Evolutionary conservation across 2,113 vertebrate genomes (phyloP), one percentile per base, ranked within the genome.

Genomic region (Gymnocephalus cernua): DNA sequence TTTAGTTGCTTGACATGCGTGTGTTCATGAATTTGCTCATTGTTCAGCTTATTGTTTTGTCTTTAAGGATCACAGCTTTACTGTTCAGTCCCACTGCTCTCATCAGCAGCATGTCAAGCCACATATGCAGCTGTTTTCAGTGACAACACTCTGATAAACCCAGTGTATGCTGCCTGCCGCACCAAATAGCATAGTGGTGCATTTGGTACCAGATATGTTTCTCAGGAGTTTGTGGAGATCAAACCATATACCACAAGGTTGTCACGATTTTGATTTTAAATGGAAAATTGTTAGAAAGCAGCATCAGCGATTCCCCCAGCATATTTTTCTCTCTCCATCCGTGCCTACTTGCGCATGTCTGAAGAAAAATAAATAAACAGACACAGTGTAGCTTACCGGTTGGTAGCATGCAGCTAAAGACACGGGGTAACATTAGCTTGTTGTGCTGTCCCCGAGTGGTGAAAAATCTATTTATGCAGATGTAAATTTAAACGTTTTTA

Each of bases 21-120:
- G 19, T 35, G 3, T 74, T 35, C 27, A 54, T 53, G 15, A 11
- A 47, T 47, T 48, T 59, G 27, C 38, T 41, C 38, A 41, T 41
- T 41, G 38, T 11, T 44, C 25, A 71, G 69, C 15, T 29, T 13
- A 14, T 58, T 71, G 35, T 71, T 71, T 71, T 13, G 32, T 14
- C 56, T 70, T 56, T 25, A 56, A 1, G 15, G n/a, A 32, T 35
- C 32, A 56, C 12, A 53, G 15, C 3, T 14, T 4, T 35, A 47
- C 7, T 41, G 65, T 41, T 62, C n/a, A 41, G 56, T 45, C 58
- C 71, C 29, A n/a, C 27, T 23, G 57, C 56, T 73, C 25, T 62
- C 70, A 32, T 73, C 56, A 48, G 54, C 25, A 5, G 25, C 3
- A 1, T 47, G 41, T 77, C 41, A 77, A 50, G 44, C 27, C 32